phyloP scores from a whole-genome alignment of 2,888 invertebrate species.

The Eutolmus rufibarbis region DNA sequence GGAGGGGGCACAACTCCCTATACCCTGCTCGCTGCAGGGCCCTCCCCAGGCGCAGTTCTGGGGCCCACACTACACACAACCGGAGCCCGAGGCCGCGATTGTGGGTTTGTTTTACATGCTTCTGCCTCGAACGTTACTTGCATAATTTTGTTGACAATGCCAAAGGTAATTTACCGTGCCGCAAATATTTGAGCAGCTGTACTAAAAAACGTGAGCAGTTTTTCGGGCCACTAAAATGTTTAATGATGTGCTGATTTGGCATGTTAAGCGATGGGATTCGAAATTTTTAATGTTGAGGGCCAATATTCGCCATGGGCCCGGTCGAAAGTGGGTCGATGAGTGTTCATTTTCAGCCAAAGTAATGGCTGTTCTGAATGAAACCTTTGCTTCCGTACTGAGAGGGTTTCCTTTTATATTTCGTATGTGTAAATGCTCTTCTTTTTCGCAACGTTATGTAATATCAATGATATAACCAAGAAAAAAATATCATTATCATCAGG shows the following conservation, averaged over 20 bases:
- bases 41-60: not conserved
- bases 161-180: constrained; percentile 22
- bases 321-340: not conserved
- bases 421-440: not conserved
- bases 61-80: not conserved
- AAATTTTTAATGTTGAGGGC: constrained; percentile 8
- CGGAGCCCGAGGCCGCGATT: not conserved
- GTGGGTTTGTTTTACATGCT: constrained; percentile 19
- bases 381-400: not conserved
- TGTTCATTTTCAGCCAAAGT: not conserved
- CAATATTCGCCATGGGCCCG: not conserved
- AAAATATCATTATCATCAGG: not conserved
- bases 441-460: not conserved
- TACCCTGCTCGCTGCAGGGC: not conserved
- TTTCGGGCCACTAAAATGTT: not conserved
- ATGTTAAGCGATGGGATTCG: constrained; percentile 1
- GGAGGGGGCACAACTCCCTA: not conserved
- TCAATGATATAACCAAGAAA: not conserved
- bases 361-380: not conserved
- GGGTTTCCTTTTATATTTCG: not conserved
- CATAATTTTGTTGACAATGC: constrained; percentile 31
- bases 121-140: constrained; percentile 24
- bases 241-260: constrained; percentile 34
- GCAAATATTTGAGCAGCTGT: constrained; percentile 25
- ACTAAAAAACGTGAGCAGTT: constrained; percentile 25